Conservation (phyloP, 2,113 vertebrate genomes). For the Mus musculus region DNA sequence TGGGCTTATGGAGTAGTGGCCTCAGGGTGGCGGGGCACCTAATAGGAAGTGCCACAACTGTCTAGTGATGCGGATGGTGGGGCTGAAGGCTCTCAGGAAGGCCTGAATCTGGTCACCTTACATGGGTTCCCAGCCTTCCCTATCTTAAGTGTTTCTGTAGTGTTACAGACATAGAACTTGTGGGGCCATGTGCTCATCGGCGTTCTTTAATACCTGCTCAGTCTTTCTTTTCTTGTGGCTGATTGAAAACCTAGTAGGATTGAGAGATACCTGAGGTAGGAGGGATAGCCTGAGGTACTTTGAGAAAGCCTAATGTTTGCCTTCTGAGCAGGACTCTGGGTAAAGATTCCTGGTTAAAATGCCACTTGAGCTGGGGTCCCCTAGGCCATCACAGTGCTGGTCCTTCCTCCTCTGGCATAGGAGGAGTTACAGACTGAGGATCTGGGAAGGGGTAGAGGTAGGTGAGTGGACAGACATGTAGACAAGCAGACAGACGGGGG, state of each 20-base stretch:
- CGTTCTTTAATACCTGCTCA: not conserved
- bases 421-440: not conserved
- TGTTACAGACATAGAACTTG: not conserved
- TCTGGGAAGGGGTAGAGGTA: too few relatives aligned
- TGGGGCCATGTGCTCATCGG: too few relatives aligned
- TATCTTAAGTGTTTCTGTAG: not conserved
- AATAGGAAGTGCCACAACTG: too few relatives aligned
- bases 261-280: not conserved
- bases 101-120: not conserved
- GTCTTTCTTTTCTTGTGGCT: too few relatives aligned
- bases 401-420: not conserved
- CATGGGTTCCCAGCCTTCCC: not conserved
- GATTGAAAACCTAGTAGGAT: accelerated
- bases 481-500: too few relatives aligned
- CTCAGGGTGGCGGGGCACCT: accelerated
- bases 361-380: not conserved
- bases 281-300: not conserved
- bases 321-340: not conserved
- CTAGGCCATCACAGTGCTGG: not conserved
- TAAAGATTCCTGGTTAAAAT: not conserved
- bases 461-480: too few relatives aligned
- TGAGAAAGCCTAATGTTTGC: not conserved
- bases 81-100: not conserved
- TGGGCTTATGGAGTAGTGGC: not conserved
- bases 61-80: not conserved